Evolutionary conservation across 1,140 invertebrate species (phyloP).

Genomic region (Stegodyphus dumicola): DNA sequence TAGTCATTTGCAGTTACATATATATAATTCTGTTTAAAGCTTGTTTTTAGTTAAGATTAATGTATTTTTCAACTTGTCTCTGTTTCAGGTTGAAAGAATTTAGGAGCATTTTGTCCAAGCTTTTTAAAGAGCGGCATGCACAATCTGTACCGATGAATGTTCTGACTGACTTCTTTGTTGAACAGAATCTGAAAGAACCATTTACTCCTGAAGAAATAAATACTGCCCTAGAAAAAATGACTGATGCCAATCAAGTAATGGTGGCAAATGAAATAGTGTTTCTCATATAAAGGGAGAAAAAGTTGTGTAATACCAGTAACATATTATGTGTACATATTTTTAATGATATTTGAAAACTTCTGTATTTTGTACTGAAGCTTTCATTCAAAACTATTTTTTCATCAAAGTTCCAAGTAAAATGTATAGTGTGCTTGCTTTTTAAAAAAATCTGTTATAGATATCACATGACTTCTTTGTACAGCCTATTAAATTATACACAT

Average conservation of each 20-base stretch:
- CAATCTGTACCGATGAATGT: slow-evolving; percentile 68
- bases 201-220: slow-evolving; percentile 81
- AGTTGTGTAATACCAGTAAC: background rate
- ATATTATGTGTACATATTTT: background rate
- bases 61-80: background rate
- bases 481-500: too few relatives aligned
- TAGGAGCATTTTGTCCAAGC: slow-evolving; percentile 67
- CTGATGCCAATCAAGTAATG: slow-evolving; percentile 91
- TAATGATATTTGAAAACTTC: background rate
- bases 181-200: slow-evolving; percentile 67
- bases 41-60: too few relatives aligned
- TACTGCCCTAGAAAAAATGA: slow-evolving; percentile 84
- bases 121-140: slow-evolving; percentile 69
- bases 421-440: too few relatives aligned
- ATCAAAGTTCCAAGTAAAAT: too few relatives aligned
- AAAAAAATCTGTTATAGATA: too few relatives aligned
- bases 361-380: background rate
- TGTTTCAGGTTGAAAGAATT: slow-evolving; percentile 66
- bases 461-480: too few relatives aligned
- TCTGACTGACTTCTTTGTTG: slow-evolving; percentile 62
- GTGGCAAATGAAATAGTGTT: slow-evolving; percentile 88
- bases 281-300: slow-evolving; percentile 75
- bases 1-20: too few relatives aligned
- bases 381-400: background rate
- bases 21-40: too few relatives aligned